Conservation (phyloP, 2,797 vertebrate species). For the Gila robusta region DNA sequence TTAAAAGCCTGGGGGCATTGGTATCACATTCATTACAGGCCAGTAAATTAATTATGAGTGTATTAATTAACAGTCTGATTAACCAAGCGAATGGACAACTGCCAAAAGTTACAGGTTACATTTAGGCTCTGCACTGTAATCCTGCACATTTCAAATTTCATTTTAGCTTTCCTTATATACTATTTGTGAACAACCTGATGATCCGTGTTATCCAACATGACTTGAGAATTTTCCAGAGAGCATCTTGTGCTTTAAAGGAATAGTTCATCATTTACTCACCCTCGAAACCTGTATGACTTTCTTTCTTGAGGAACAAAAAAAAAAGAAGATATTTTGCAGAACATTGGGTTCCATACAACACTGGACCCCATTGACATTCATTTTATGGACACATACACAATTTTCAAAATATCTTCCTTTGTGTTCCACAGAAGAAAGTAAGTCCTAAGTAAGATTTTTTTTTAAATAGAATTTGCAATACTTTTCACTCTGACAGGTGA, state of each 20-base stretch:
- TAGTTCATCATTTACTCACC: background rate
- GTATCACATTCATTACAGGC: conserved; percentile 24
- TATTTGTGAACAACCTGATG: background rate
- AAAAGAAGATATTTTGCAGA: background rate
- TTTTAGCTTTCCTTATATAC: background rate
- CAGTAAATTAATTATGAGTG: conserved; percentile 35
- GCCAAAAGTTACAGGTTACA: conserved; percentile 21
- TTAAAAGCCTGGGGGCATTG: conserved; percentile 3
- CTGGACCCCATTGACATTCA: background rate
- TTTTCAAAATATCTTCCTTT: background rate
- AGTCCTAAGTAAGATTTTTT: background rate
- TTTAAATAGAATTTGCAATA: conserved; percentile 27
- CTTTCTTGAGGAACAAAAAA: background rate
- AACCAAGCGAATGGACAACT: conserved; percentile 7
- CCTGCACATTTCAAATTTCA: background rate
- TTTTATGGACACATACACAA: background rate
- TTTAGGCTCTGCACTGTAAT: conserved; percentile 13
- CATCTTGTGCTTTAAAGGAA: background rate
- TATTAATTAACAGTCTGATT: conserved; percentile 27
- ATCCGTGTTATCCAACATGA: background rate
- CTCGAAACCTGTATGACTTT: background rate
- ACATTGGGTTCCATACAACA: background rate
- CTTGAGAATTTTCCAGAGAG: background rate
- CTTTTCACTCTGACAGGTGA: background rate
- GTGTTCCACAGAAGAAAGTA: background rate